Percentiles rank a stretch among this genome's conserved stretches.
Conservation (phyloP, 2,113 vertebrate species). For the Ophthalmolycus amberensis region DNA sequence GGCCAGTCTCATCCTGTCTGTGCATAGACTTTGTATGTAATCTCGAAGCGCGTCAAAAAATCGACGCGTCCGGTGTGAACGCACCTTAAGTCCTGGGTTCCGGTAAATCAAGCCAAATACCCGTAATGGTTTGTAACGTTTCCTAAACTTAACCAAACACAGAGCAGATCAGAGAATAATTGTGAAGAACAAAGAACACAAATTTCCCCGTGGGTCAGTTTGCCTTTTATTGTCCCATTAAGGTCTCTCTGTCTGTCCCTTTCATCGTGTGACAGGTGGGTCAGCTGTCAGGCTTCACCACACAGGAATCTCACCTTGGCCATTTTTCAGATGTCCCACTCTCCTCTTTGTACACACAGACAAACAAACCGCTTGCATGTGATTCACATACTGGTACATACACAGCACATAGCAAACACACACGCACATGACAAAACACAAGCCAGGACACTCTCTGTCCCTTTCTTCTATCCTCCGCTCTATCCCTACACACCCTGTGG, state of each 20-base stretch:
- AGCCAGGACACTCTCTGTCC: not conserved
- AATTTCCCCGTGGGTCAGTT: not conserved
- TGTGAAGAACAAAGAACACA: not conserved
- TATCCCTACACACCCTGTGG: not conserved
- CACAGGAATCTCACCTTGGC: slow-evolving; percentile 64
- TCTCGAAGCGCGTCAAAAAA: too few species aligned
- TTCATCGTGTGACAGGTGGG: slow-evolving; percentile 31
- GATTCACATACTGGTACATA: slow-evolving; percentile 9
- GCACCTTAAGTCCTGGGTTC: too few species aligned
- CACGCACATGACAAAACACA: not conserved
- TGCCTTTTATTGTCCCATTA: not conserved
- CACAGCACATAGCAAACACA: slow-evolving; percentile 28
- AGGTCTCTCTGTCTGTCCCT: not conserved
- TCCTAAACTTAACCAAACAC: not conserved
- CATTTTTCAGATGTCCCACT: slow-evolving; percentile 7
- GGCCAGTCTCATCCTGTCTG: too few species aligned
- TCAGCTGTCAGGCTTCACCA: slow-evolving; percentile 39
- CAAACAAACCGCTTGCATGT: not conserved
- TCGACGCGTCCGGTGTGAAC: too few species aligned
- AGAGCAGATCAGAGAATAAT: not conserved
- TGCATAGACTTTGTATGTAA: too few species aligned
- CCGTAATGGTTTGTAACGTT: not conserved
- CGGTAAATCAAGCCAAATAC: too few species aligned
- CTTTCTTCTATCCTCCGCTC: not conserved
- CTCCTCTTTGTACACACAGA: not conserved